Evolutionary conservation across 2,888 invertebrate genomes (phyloP), one percentile per base, ranked within the genome.

Genomic region (Elaeidobius kamerunicus): DNA sequence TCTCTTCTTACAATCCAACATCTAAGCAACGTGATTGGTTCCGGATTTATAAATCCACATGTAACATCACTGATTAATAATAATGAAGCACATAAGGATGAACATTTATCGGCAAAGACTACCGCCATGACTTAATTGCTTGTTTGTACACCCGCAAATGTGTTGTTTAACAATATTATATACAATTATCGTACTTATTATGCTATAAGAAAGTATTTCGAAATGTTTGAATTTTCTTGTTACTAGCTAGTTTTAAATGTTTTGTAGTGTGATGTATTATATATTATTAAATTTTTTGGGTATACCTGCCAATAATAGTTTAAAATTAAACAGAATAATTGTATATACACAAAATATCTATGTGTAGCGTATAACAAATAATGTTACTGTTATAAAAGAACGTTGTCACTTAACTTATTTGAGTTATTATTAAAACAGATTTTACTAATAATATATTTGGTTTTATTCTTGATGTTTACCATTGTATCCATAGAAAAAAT

Each of bases 361-460:
- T 72, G 72, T 73, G 72, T 73, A 73, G 72, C 65, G 65, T 67
- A 66, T 65, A 65, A 67, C 68, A 66, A 69, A 66, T 69, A 46
- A 68, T 73, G 71, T 73, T 72, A 71, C 46, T 72, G 72, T 72
- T 73, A 73, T 72, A 69, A 68, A 65, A 69, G 66, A 69, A 67
- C 71, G 69, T 72, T 72, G 72, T 73, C 72, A 73, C 70, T 70
- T 73, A 73, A 73, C 73, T 73, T 73, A 73, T 73, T 73, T 73
- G 69, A 73, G 73, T 73, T 73, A 72, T 72, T 72, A 72, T 72
- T 71, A 71, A 73, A 73, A 68, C 63, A 70, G 69, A 68, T 73
- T 73, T 73, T 73, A 73, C 68, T 72, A 72, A 56, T 56, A 54
- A 14, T n/a, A 30, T 7, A n/a, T 30, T 30, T 23, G 23, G 5